phyloP scores from a whole-genome alignment of 2,113 vertebrate genomes.

The Pterocles orientalis region DNA sequence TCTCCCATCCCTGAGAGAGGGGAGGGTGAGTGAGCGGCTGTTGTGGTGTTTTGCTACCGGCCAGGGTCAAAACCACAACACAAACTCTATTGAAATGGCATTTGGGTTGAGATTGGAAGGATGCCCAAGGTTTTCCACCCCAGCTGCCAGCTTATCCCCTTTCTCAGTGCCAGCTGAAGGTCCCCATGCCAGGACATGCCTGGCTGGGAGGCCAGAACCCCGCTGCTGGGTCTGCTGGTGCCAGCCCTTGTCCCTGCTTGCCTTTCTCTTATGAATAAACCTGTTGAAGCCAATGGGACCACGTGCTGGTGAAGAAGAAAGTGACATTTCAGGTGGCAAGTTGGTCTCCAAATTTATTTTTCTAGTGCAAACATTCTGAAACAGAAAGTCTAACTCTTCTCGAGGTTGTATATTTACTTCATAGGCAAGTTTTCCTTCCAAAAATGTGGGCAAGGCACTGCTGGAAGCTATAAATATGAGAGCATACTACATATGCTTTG shows the following conservation, averaged over 20 bases:
- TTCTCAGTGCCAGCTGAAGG: background rate
- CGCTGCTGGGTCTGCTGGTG: background rate
- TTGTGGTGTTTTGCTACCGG: too few relatives aligned
- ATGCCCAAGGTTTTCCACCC: background rate
- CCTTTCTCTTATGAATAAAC: background rate
- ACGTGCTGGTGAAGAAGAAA: accelerated
- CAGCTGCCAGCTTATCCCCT: background rate
- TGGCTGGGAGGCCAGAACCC: too few relatives aligned
- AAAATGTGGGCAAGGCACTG: background rate
- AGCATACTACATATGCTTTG: background rate
- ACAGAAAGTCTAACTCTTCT: background rate
- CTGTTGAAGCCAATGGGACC: background rate
- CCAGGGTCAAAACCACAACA: too few relatives aligned
- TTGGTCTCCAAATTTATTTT: background rate
- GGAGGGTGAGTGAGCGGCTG: too few relatives aligned
- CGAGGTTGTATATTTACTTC: background rate
- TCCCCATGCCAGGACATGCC: background rate
- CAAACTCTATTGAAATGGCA: accelerated
- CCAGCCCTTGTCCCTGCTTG: background rate
- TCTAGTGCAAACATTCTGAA: background rate
- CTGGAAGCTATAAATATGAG: background rate
- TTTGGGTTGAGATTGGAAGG: background rate
- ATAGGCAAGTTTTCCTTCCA: background rate
- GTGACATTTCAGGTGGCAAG: background rate
- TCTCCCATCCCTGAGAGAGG: too few relatives aligned